Percentiles rank a stretch among this genome's conserved stretches.
Conservation (phyloP, 2,113 vertebrate species). For the Melanotaenia duboulayi region DNA sequence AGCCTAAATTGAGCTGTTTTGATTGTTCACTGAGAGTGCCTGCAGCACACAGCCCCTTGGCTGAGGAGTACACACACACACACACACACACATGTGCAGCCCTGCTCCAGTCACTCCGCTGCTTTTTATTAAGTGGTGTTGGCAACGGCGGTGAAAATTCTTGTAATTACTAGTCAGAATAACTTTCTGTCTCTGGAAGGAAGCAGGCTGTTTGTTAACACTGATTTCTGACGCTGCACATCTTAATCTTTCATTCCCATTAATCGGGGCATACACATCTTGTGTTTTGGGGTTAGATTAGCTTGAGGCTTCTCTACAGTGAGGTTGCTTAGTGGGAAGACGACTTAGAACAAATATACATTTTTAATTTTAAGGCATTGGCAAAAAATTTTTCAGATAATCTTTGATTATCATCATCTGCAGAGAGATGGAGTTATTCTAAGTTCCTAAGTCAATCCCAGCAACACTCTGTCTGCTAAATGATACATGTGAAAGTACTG, state of each 20-base stretch:
- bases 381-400: neutral
- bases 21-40: slow-evolving; percentile 78
- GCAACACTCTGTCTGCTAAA: neutral
- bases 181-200: slow-evolving; percentile 74
- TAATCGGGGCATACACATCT: slow-evolving; percentile 62
- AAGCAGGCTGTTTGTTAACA: slow-evolving; percentile 71
- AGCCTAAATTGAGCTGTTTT: slow-evolving; percentile 82
- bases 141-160: slow-evolving; percentile 77
- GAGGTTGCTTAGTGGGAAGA: slow-evolving; percentile 33
- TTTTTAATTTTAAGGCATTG: neutral
- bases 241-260: slow-evolving; percentile 53
- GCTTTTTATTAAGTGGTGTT: slow-evolving; percentile 76
- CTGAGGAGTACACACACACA: slow-evolving; percentile 37
- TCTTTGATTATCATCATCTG: neutral
- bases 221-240: slow-evolving; percentile 49
- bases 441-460: neutral
- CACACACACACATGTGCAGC: slow-evolving; percentile 36
- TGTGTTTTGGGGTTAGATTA: slow-evolving; percentile 35
- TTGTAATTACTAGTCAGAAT: slow-evolving; percentile 83
- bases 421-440: neutral
- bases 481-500: too few relatives aligned
- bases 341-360: slow-evolving; percentile 21
- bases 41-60: slow-evolving; percentile 69
- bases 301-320: slow-evolving; percentile 48
- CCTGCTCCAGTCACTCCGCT: slow-evolving; percentile 41